Conservation (phyloP, 2,797 vertebrate genomes). For the Anolis apletophallus region DNA sequence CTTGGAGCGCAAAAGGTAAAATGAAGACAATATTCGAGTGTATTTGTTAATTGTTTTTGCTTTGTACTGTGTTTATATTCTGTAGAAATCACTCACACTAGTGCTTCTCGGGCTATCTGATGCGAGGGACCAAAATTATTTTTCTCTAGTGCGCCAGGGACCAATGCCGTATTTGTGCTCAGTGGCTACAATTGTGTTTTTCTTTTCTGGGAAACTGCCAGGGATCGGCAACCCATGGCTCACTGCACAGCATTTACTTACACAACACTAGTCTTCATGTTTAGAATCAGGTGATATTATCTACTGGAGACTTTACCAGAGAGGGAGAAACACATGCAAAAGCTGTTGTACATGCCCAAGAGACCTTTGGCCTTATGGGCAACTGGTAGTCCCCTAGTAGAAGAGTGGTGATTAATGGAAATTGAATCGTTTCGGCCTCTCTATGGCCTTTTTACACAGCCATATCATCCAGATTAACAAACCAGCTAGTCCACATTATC, state of each 20-base stretch:
- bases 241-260: no score
- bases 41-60: background rate
- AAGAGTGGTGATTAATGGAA: background rate
- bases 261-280: background rate
- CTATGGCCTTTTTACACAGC: no score
- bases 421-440: background rate
- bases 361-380: background rate
- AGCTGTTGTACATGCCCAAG: background rate
- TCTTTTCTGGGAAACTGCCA: no score
- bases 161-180: no score
- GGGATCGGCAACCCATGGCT: no score
- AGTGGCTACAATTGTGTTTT: no score
- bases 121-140: no score
- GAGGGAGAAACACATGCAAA: background rate
- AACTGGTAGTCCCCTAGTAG: background rate
- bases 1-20: background rate
- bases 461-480: no score
- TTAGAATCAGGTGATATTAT: background rate
- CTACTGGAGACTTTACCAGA: no score
- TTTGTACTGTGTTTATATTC: background rate
- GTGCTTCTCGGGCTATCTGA: no score
- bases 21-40: background rate
- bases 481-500: no score
- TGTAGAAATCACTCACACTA: background rate
- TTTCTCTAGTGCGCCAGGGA: no score